phyloP scores from a whole-genome alignment of 2,797 vertebrate species.

The Manis crassicaudata region DNA sequence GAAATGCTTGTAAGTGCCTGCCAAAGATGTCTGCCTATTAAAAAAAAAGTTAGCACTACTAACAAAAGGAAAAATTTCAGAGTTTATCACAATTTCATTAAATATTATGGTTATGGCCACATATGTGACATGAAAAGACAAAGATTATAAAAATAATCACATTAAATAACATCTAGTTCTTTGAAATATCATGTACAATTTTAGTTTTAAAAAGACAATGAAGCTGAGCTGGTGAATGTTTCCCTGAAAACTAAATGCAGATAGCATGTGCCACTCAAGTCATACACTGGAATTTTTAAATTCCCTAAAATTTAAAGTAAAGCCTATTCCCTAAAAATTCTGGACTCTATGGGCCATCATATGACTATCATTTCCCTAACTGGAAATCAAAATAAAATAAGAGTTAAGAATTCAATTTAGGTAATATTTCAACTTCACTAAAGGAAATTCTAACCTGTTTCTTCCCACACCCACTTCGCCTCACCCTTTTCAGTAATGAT shows the following conservation, averaged over 20 bases:
- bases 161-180: slow-evolving; percentile 38
- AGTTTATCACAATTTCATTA: slow-evolving; percentile 35
- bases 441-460: not conserved
- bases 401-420: slow-evolving; percentile 32
- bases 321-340: slow-evolving; percentile 68
- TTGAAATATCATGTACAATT: slow-evolving; percentile 34
- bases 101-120: not conserved
- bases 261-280: slow-evolving; percentile 60
- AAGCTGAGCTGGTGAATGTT: not conserved
- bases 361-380: slow-evolving; percentile 72
- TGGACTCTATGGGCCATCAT: not conserved
- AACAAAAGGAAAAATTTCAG: slow-evolving; percentile 24
- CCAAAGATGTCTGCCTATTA: not conserved
- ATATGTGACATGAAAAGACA: slow-evolving; percentile 51
- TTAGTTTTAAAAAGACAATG: slow-evolving; percentile 37
- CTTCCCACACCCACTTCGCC: not conserved
- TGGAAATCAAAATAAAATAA: slow-evolving; percentile 54
- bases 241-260: slow-evolving; percentile 64
- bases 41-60: not conserved
- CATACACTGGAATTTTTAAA: slow-evolving; percentile 63
- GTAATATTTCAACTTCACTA: not conserved
- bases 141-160: slow-evolving; percentile 29
- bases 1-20: slow-evolving; percentile 1
- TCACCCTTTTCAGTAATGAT: not conserved
- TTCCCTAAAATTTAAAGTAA: slow-evolving; percentile 55